A percentile compares a stretch with the other conserved stretches of the same genome.
Conservation (phyloP, 2,797 vertebrate genomes). For the Xiphorhynchus erythropygius region DNA sequence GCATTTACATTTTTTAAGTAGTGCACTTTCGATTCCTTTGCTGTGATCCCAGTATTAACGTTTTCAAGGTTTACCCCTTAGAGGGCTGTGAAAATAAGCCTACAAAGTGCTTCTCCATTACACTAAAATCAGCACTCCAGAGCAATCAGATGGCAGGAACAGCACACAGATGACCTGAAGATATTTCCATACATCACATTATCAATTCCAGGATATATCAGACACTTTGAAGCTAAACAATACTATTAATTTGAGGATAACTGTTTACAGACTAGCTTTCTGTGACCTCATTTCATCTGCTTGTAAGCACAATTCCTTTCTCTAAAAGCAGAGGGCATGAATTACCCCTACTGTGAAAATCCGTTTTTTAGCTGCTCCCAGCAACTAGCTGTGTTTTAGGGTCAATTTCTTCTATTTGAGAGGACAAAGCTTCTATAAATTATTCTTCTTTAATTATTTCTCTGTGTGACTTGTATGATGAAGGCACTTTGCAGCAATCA, state of each 20-base stretch:
- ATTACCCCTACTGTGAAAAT: slow-evolving; percentile 1
- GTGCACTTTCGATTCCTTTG: neutral
- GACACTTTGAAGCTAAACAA: neutral
- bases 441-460: neutral
- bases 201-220: neutral
- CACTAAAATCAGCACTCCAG: neutral
- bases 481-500: neutral
- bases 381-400: neutral
- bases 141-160: neutral
- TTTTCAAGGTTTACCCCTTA: neutral
- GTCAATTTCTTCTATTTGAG: neutral
- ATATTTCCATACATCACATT: neutral
- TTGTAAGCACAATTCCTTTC: neutral
- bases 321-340: neutral
- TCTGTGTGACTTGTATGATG: neutral
- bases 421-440: neutral
- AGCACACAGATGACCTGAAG: neutral
- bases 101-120: neutral
- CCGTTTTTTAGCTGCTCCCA: neutral
- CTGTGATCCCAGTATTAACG: neutral
- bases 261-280: neutral
- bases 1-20: slow-evolving; percentile 15
- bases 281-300: neutral
- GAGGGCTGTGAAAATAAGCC: neutral
- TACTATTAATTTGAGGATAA: neutral